A percentile compares a stretch with the other conserved stretches of the same genome.
These are phyloP conservation scores for Entosphenus tridentatus DNA, from an alignment of 2,113 vertebrate species.

Conservation along the genomic window DNA sequence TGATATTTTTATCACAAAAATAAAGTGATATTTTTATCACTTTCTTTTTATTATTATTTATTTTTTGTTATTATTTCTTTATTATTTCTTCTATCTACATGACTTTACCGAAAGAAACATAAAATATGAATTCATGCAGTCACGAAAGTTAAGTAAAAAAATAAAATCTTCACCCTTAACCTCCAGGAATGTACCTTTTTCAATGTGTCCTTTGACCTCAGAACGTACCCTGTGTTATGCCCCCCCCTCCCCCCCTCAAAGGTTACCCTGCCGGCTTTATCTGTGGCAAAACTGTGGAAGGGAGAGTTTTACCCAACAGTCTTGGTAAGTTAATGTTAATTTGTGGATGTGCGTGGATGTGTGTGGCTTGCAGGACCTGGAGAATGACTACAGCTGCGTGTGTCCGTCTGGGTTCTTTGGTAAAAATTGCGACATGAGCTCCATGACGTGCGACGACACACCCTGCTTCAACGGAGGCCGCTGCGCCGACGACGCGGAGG, in stretches of 20 bases:
- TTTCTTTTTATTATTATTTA: background rate
- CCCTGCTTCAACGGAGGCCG: slow-evolving; percentile 61
- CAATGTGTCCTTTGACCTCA: too few relatives aligned
- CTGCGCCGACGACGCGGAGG: slow-evolving; percentile 22
- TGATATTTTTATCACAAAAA: too few relatives aligned
- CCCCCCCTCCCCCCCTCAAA: too few relatives aligned
- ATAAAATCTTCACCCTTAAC: too few relatives aligned
- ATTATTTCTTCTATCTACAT: background rate
- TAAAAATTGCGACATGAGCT: slow-evolving; percentile 43
- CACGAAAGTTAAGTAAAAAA: too few relatives aligned
- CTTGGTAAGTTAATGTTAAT: too few relatives aligned
- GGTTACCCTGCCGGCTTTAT: too few relatives aligned
- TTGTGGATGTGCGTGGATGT: background rate
- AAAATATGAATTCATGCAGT: background rate
- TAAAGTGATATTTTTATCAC: too few relatives aligned
- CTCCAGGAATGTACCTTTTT: too few relatives aligned
- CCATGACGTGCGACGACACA: slow-evolving; percentile 40
- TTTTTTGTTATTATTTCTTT: background rate
- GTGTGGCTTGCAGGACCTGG: slow-evolving; percentile 25
- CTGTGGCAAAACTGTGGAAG: too few relatives aligned
- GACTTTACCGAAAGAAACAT: background rate
- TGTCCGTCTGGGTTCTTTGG: slow-evolving; percentile 65
- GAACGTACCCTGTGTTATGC: too few relatives aligned
- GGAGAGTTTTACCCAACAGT: too few relatives aligned
- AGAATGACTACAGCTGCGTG: slow-evolving; percentile 33